These are phyloP conservation scores for Pempheris klunzingeri DNA, from an alignment of 2,797 vertebrate species.

Conservation along the genomic window DNA sequence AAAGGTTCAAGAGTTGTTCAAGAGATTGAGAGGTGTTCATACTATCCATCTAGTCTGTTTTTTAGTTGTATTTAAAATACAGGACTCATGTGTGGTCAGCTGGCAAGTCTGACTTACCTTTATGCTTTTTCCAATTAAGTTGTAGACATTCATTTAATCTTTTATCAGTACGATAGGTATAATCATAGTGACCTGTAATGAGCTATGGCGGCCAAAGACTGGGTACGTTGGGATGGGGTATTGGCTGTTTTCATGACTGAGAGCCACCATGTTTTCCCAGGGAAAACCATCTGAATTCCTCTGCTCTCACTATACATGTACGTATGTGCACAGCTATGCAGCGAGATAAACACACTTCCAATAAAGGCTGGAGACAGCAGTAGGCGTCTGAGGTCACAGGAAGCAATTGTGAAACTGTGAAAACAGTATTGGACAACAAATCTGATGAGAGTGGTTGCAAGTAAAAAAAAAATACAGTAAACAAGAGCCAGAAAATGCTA, in stretches of 20 bases:
- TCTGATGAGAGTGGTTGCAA: background rate
- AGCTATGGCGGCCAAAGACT: background rate
- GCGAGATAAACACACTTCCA: background rate
- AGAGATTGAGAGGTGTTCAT: constrained; percentile 39
- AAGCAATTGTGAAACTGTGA: background rate
- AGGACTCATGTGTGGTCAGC: background rate
- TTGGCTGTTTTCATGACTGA: background rate
- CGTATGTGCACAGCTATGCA: background rate
- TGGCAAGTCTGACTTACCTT: background rate
- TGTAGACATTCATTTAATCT: background rate
- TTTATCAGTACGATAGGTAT: background rate
- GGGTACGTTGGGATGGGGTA: background rate
- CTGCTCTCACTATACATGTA: background rate
- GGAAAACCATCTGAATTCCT: background rate
- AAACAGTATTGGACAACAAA: background rate
- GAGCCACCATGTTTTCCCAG: background rate
- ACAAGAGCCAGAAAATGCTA: background rate
- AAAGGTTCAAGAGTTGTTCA: constrained; percentile 36
- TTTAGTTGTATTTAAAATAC: background rate
- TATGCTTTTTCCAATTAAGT: background rate
- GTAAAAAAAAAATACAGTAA: background rate
- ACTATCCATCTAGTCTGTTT: constrained; percentile 22
- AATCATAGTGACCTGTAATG: background rate
- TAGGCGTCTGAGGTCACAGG: background rate
- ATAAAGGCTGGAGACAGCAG: background rate